Conservation (phyloP, 2,113 vertebrate genomes). For the Thalassoma bifasciatum region DNA sequence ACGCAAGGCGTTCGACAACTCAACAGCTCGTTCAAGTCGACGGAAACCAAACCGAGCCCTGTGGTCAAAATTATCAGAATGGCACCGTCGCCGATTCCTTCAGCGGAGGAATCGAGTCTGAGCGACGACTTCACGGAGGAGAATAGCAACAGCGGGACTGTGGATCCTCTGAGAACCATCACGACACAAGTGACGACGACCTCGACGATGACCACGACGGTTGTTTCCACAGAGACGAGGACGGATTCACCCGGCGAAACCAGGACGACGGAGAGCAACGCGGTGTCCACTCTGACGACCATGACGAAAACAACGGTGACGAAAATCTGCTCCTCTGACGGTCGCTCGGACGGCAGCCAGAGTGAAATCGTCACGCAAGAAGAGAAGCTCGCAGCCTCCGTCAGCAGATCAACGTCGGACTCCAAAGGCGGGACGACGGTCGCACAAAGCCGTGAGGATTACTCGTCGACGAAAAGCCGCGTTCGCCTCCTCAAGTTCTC, state of each 20-base stretch:
- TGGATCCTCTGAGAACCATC: slow-evolving; percentile 81
- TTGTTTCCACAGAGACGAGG: slow-evolving; percentile 86
- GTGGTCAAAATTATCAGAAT: slow-evolving; percentile 81
- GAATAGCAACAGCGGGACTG: slow-evolving; percentile 79
- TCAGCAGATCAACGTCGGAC: slow-evolving; percentile 47
- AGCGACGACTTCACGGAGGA: slow-evolving; percentile 88
- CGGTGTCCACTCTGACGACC: slow-evolving; percentile 87
- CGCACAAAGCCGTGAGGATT: slow-evolving; percentile 81
- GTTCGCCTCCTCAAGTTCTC: slow-evolving; percentile 93
- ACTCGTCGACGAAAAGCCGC: slow-evolving; percentile 87
- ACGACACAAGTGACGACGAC: slow-evolving; percentile 90
- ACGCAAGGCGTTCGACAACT: slow-evolving; percentile 69
- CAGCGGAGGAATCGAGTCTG: slow-evolving; percentile 88
- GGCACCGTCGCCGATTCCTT: slow-evolving; percentile 81
- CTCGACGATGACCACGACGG: slow-evolving; percentile 89
- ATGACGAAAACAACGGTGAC: slow-evolving; percentile 92
- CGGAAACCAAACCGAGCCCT: slow-evolving; percentile 48
- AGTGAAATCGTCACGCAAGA: slow-evolving; percentile 86
- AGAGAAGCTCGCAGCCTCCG: slow-evolving; percentile 83
- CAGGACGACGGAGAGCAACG: slow-evolving; percentile 87
- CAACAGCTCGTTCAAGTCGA: slow-evolving; percentile 76
- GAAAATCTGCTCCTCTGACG: slow-evolving; percentile 84
- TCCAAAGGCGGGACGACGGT: slow-evolving; percentile 76
- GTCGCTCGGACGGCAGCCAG: slow-evolving; percentile 73
- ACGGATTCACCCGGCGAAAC: slow-evolving; percentile 60